Conservation (phyloP, 2,797 vertebrate genomes). For the Karalla daura region DNA sequence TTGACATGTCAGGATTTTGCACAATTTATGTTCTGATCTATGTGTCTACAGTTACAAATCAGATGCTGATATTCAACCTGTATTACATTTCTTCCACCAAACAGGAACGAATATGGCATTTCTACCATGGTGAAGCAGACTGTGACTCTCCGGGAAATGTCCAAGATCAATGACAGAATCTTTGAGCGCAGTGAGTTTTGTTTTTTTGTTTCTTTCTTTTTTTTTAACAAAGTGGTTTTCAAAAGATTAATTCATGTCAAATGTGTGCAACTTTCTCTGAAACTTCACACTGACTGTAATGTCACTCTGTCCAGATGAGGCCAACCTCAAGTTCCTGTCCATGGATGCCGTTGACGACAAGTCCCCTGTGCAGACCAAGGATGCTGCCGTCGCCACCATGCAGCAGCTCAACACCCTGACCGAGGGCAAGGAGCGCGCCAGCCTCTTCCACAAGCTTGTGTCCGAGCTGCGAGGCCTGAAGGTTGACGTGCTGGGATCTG, state of each 20-base stretch:
- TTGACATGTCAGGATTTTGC: background rate
- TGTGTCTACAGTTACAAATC: background rate
- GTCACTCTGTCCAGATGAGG: slow-evolving; percentile 71
- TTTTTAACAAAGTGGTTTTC: background rate
- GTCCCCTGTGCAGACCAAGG: slow-evolving; percentile 74
- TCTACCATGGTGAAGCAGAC: slow-evolving; percentile 88
- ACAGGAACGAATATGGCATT: slow-evolving; percentile 87
- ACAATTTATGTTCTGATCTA: background rate
- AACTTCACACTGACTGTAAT: slow-evolving; percentile 9
- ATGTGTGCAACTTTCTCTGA: background rate
- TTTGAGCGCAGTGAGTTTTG: slow-evolving; percentile 85
- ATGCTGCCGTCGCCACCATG: slow-evolving; percentile 81
- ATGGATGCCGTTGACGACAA: slow-evolving; percentile 84
- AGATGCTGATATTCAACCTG: background rate
- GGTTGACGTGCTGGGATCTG: slow-evolving; percentile 69
- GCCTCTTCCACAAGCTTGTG: slow-evolving; percentile 88
- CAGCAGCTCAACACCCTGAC: slow-evolving; percentile 83
- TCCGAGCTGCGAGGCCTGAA: slow-evolving; percentile 87
- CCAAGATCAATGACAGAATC: slow-evolving; percentile 89
- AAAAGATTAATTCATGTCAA: no score
- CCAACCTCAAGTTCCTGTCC: slow-evolving; percentile 70
- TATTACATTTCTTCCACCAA: no score
- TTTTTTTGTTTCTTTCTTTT: background rate
- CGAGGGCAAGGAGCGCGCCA: slow-evolving; percentile 85
- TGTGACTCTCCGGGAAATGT: slow-evolving; percentile 85